Conservation (phyloP, 2,888 invertebrate species). For the Icerya purchasi region DNA sequence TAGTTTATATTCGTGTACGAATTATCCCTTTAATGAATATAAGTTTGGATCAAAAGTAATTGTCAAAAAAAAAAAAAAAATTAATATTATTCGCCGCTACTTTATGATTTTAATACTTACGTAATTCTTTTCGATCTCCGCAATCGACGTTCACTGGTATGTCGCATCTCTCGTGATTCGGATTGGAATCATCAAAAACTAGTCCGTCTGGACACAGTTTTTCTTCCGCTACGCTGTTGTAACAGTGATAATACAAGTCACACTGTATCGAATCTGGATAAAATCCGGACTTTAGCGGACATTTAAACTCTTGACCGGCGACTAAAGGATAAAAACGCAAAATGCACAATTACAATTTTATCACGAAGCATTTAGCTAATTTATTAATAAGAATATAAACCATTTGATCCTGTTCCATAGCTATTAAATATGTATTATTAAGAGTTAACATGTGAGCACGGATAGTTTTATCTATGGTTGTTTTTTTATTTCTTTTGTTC, state of each 20-base stretch:
- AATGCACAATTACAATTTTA: no score
- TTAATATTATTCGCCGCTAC: background rate
- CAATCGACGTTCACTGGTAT: constrained; percentile 58
- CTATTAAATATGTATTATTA: no score
- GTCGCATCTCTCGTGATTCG: constrained; percentile 51
- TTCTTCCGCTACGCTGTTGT: constrained; percentile 33
- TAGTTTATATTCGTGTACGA: no score
- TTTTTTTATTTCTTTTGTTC: no score
- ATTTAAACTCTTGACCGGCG: constrained; percentile 30
- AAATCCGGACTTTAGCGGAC: constrained; percentile 49
- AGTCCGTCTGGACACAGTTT: constrained; percentile 56
- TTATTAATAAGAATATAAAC: no score
- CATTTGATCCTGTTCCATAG: no score
- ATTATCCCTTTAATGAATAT: no score
- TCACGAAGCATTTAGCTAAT: no score
- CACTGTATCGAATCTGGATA: constrained; percentile 53
- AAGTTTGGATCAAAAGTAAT: no score
- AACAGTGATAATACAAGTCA: constrained; percentile 57
- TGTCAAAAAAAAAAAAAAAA: background rate
- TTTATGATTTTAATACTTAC: constrained; percentile 39
- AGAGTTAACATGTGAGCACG: no score
- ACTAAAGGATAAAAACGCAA: no score
- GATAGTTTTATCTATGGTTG: no score
- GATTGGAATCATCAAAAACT: constrained; percentile 48
- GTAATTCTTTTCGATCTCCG: constrained; percentile 45